These are phyloP conservation scores for Babyrousa celebensis DNA, from an alignment of 2,797 vertebrate species.

Conservation along the genomic window DNA sequence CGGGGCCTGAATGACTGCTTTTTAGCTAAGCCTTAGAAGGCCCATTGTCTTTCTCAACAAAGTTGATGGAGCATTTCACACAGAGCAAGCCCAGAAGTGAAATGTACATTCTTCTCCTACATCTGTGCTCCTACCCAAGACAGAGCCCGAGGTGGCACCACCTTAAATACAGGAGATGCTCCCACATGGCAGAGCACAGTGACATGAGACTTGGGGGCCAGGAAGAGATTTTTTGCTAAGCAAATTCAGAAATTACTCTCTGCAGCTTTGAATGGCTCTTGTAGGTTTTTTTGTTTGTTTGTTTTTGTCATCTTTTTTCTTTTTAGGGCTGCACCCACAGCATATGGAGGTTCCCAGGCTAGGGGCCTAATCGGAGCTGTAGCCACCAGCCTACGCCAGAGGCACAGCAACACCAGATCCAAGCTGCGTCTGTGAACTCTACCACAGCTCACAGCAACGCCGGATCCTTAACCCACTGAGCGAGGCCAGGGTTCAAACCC, in stretches of 20 bases:
- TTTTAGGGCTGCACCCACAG: no score
- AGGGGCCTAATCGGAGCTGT: no score
- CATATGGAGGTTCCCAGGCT: no score
- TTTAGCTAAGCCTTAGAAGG: constrained; percentile 77
- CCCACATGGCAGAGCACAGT: accelerated
- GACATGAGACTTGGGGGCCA: no score
- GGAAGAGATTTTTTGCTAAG: not conserved
- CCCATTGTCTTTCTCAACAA: constrained; percentile 36
- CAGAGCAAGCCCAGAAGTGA: not conserved
- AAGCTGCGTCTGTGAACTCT: no score
- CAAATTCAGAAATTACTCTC: not conserved
- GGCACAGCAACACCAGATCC: no score
- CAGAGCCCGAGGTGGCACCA: not conserved
- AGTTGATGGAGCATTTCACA: no score
- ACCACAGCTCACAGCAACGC: no score
- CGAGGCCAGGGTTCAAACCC: no score
- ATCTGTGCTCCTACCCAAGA: accelerated
- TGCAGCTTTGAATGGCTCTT: not conserved
- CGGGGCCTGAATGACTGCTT: constrained; percentile 80
- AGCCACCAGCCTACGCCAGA: no score
- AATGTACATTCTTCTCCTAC: not conserved
- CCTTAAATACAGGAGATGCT: not conserved
- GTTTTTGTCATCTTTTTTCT: no score
- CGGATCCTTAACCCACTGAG: no score
- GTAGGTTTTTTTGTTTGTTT: not conserved